A percentile compares a stretch with the other conserved stretches of the same genome.
Evolutionary conservation across 1,140 invertebrate species (phyloP).

Genomic region (Euwallacea similis): DNA sequence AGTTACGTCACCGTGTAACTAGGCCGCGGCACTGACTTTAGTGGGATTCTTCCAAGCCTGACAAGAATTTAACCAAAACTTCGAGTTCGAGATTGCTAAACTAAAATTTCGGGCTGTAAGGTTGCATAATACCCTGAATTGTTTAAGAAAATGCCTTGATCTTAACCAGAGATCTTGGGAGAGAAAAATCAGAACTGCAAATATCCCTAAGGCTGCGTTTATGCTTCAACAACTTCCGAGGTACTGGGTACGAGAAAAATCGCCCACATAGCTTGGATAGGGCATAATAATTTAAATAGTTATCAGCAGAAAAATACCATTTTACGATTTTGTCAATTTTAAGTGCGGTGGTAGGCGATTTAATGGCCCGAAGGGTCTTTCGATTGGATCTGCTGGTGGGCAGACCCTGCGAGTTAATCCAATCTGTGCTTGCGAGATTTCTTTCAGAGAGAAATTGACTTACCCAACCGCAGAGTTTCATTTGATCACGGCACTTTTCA

Average conservation of each 20-base stretch:
- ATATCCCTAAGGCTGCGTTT: neutral
- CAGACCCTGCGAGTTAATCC: slow-evolving; percentile 1
- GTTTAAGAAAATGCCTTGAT: too few species aligned
- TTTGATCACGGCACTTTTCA: neutral
- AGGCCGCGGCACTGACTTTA: too few species aligned
- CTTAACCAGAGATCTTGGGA: too few species aligned
- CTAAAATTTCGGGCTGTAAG: too few species aligned
- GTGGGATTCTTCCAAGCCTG: too few species aligned
- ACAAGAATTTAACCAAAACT: too few species aligned
- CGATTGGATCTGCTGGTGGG: slow-evolving; percentile 9
- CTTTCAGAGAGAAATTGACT: neutral
- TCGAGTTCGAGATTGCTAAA: too few species aligned
- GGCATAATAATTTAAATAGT: slow-evolving; percentile 16
- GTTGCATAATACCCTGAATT: too few species aligned
- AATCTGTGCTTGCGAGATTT: slow-evolving; percentile 3
- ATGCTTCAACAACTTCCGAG: slow-evolving; percentile 16
- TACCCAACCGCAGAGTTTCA: slow-evolving; percentile 1
- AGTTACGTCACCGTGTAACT: too few species aligned
- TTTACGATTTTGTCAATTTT: slow-evolving; percentile 19
- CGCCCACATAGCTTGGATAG: slow-evolving; percentile 6
- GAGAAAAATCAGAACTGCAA: too few species aligned
- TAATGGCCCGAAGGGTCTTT: slow-evolving; percentile 7
- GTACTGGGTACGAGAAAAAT: slow-evolving; percentile 5
- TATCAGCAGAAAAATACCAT: neutral
- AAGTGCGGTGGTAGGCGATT: slow-evolving; percentile 1